phyloP scores from a whole-genome alignment of 2,797 vertebrate species.

The Lacerta viridis region DNA sequence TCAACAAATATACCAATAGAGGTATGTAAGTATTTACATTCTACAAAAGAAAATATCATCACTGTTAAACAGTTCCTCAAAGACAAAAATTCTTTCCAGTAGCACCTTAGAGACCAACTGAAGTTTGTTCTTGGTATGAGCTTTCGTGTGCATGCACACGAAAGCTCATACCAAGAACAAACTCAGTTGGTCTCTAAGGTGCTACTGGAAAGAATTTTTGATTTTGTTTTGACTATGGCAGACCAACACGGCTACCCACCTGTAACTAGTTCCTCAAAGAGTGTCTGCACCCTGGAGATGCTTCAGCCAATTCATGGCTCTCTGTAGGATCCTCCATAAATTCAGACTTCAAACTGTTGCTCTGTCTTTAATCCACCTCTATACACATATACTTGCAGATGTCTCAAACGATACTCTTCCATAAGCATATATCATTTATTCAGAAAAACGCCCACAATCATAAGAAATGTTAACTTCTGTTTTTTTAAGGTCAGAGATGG shows the following conservation, averaged over 20 bases:
- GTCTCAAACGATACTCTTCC: not conserved
- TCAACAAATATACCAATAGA: not conserved
- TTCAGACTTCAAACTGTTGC: not conserved
- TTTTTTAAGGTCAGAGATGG: not conserved
- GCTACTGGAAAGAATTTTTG: no score
- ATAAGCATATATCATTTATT: not conserved
- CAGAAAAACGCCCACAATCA: not conserved
- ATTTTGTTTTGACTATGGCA: no score
- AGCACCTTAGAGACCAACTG: no score
- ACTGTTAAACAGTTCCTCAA: not conserved
- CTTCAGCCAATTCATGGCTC: not conserved
- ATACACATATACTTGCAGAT: not conserved
- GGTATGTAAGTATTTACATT: no score
- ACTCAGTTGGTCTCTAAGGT: no score
- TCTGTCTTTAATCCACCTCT: no score
- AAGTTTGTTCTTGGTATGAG: no score
- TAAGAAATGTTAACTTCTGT: not conserved
- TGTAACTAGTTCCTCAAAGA: not conserved
- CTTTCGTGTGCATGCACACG: no score
- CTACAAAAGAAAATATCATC: not conserved
- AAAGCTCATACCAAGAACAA: no score
- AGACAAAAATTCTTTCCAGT: no score
- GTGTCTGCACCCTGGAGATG: not conserved
- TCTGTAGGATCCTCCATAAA: not conserved
- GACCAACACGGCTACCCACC: no score